A percentile compares a stretch with the other conserved stretches of the same genome.
Evolutionary conservation across 2,888 invertebrate species (phyloP).

Genomic region (Geophilus truncorum): DNA sequence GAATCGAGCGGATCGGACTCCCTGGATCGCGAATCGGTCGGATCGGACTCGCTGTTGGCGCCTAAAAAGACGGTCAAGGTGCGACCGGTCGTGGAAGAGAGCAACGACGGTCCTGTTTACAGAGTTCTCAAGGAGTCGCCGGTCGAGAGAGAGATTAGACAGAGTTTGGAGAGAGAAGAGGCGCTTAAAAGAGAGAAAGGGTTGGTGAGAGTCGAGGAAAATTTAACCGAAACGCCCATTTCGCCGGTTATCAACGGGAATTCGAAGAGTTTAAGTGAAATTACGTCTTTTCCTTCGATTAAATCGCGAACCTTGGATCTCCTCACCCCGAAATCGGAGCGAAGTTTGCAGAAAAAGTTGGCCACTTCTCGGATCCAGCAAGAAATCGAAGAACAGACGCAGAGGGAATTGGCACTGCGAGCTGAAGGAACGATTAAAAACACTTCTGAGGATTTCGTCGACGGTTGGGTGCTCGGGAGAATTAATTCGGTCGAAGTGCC

Average conservation of each 20-base stretch:
- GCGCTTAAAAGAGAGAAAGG: conserved; percentile 47
- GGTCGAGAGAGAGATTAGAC: conserved; percentile 54
- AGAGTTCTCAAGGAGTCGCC: conserved; percentile 49
- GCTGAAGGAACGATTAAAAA: conserved; percentile 58
- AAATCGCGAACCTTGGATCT: conserved; percentile 14
- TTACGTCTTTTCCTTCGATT: not conserved
- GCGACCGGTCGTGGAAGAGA: conserved; percentile 32
- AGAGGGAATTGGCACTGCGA: conserved; percentile 74
- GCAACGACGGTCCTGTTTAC: conserved; percentile 30
- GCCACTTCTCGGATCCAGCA: conserved; percentile 69
- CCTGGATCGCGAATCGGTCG: not conserved
- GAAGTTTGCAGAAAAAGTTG: conserved; percentile 44
- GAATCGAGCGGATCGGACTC: not conserved
- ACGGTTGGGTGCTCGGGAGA: conserved; percentile 47
- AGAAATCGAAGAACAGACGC: conserved; percentile 80
- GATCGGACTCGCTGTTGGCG: conserved; percentile 30
- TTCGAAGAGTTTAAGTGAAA: not conserved
- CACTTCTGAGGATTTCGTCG: conserved; percentile 55
- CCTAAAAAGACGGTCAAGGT: conserved; percentile 36
- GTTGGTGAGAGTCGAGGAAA: not conserved
- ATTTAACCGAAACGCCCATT: not conserved
- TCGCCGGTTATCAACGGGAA: not conserved
- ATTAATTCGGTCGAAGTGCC: not conserved
- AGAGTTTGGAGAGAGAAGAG: conserved; percentile 53
- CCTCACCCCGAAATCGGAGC: conserved; percentile 5